Percentiles rank a stretch among this genome's conserved stretches.
These are phyloP conservation scores for Gorsachius magnificus DNA, from an alignment of 2,797 vertebrate species.

Conservation along the genomic window DNA sequence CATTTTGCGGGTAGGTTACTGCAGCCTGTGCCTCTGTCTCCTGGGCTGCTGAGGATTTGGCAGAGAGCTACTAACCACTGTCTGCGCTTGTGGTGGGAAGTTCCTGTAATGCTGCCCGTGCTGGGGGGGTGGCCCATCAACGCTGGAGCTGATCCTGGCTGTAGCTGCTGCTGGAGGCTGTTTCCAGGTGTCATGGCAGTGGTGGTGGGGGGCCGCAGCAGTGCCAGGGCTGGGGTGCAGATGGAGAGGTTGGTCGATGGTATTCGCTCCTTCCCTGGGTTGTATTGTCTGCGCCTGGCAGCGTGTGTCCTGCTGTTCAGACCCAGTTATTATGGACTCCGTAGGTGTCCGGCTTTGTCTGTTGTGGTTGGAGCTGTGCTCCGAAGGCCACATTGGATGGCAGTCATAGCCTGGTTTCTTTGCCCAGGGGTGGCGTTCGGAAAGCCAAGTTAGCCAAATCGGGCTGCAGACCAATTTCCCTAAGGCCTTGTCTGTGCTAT, in stretches of 20 bases:
- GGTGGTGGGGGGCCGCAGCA: background rate
- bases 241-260: background rate
- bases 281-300: background rate
- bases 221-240: background rate
- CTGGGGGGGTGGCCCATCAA: background rate
- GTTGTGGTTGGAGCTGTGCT: slow-evolving; percentile 43
- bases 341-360: background rate
- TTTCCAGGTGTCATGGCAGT: background rate
- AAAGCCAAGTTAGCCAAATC: slow-evolving; percentile 53
- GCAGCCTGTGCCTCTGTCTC: background rate
- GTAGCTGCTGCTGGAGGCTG: background rate
- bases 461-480: slow-evolving; percentile 48
- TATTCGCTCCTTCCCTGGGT: background rate
- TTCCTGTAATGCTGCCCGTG: background rate
- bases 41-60: slow-evolving; percentile 3
- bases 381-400: slow-evolving; percentile 12
- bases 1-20: background rate
- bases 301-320: background rate
- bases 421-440: background rate
- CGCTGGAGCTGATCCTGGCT: background rate
- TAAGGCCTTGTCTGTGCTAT: slow-evolving; percentile 33
- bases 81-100: background rate
- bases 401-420: slow-evolving; percentile 37
- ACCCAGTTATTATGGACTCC: background rate
- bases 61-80: slow-evolving; percentile 18